These are phyloP conservation scores for Rhingia rostrata DNA, from an alignment of 2,888 invertebrate genomes.

Conservation along the genomic window DNA sequence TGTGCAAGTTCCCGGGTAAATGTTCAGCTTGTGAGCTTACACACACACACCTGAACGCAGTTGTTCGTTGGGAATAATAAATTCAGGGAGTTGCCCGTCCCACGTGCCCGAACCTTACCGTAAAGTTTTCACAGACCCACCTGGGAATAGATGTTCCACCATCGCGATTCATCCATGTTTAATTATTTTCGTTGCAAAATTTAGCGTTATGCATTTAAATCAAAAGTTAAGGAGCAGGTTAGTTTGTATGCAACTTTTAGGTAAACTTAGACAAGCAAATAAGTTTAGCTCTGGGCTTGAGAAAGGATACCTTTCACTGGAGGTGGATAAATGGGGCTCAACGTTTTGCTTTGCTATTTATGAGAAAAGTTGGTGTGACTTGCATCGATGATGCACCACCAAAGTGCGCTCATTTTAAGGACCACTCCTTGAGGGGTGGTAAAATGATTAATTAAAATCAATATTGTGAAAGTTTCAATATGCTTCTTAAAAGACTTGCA, in stretches of 20 bases:
- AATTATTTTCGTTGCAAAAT: constrained; percentile 58
- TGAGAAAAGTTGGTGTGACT: constrained; percentile 41
- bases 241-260: constrained; percentile 24
- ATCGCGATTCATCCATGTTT: constrained; percentile 56
- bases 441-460: constrained; percentile 47
- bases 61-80: constrained; percentile 20
- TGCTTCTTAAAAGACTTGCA: constrained; percentile 38
- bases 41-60: neutral
- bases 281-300: neutral
- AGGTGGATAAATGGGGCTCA: neutral
- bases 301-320: neutral
- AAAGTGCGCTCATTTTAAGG: neutral
- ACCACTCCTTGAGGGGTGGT: neutral
- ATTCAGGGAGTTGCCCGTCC: constrained; percentile 11
- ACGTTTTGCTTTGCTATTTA: constrained; percentile 42
- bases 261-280: constrained; percentile 28
- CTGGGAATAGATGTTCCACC: neutral
- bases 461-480: constrained; percentile 25
- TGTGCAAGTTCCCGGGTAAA: constrained; percentile 59
- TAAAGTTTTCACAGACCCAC: constrained; percentile 33
- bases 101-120: neutral
- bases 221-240: constrained; percentile 51
- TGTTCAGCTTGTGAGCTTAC: constrained; percentile 8
- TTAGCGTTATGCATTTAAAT: constrained; percentile 64
- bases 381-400: constrained; percentile 15